Evolutionary conservation across 2,888 invertebrate genomes (phyloP).

Genomic region (Agrochola litura): DNA sequence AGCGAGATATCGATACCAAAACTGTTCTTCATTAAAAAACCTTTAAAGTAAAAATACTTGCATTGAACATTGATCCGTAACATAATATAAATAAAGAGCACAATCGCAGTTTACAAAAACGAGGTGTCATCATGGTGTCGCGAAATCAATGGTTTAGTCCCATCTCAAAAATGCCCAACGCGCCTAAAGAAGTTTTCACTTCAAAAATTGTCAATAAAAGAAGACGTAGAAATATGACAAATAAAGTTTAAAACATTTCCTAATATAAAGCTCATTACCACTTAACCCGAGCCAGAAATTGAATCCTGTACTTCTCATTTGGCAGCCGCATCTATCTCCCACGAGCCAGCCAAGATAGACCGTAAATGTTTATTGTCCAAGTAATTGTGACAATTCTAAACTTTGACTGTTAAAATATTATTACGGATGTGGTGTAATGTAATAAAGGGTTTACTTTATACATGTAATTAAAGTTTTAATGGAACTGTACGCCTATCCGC

Average conservation of each 20-base stretch:
- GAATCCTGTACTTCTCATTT: conserved; percentile 50
- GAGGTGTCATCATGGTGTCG: too few species aligned
- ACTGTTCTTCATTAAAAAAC: too few species aligned
- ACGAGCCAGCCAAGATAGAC: conserved; percentile 12
- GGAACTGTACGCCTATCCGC: background rate
- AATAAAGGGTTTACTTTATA: conserved; percentile 2
- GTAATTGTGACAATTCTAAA: conserved; percentile 36
- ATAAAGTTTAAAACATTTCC: background rate
- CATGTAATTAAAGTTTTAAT: conserved; percentile 41
- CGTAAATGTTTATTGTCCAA: conserved; percentile 44
- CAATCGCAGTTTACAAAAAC: too few species aligned
- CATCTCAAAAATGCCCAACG: too few species aligned
- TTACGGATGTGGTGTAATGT: conserved; percentile 32
- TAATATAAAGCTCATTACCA: conserved; percentile 34
- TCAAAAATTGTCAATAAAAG: too few species aligned
- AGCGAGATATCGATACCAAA: too few species aligned
- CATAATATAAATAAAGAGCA: too few species aligned
- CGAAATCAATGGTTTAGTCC: too few species aligned
- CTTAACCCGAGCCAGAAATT: conserved; percentile 29
- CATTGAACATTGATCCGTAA: too few species aligned
- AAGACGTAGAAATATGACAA: background rate
- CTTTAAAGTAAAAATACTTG: too few species aligned
- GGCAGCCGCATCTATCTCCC: conserved; percentile 33
- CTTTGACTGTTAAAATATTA: conserved; percentile 38
- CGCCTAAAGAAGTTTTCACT: too few species aligned